phyloP scores from a whole-genome alignment of 1,140 invertebrate genomes.

The Drosophila kikkawai region DNA sequence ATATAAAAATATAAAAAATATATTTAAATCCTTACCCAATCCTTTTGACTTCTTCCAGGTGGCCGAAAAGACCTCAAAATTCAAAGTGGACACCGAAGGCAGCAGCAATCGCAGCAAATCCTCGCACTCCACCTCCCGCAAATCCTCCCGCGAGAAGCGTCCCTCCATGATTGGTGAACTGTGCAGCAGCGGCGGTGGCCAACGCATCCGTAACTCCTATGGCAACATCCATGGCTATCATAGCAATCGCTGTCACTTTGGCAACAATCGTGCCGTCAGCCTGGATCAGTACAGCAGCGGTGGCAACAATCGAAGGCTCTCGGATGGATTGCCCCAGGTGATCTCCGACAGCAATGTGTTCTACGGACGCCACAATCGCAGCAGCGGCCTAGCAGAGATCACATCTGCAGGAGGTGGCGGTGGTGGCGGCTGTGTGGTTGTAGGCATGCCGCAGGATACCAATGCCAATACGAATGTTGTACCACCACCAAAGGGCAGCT shows the following conservation, averaged over 20 bases:
- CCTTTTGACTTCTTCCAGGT: conserved; percentile 48
- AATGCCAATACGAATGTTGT: conserved; percentile 72
- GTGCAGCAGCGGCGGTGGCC: conserved; percentile 82
- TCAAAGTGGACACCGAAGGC: conserved; percentile 90
- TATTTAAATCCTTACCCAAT: too few species aligned
- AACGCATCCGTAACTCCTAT: conserved; percentile 82
- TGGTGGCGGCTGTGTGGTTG: neutral
- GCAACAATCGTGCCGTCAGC: conserved; percentile 83
- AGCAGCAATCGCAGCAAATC: conserved; percentile 83
- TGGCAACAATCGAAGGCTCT: conserved; percentile 78
- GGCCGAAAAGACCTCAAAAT: conserved; percentile 91
- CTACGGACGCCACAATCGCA: conserved; percentile 78
- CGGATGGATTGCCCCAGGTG: conserved; percentile 82
- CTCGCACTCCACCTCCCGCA: conserved; percentile 76
- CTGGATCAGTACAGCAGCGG: conserved; percentile 81
- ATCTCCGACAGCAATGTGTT: conserved; percentile 84
- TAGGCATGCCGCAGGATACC: conserved; percentile 47
- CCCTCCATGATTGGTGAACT: conserved; percentile 85
- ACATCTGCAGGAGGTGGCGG: neutral
- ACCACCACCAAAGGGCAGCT: neutral
- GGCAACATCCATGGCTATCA: conserved; percentile 84
- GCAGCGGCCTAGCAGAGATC: conserved; percentile 60
- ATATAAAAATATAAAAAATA: neutral
- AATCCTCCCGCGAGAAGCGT: conserved; percentile 83
- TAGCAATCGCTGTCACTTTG: conserved; percentile 80